Evolutionary conservation across 2,797 vertebrate species (phyloP), one percentile per base, ranked within the genome.

Genomic region (Smutsia temminckii): DNA sequence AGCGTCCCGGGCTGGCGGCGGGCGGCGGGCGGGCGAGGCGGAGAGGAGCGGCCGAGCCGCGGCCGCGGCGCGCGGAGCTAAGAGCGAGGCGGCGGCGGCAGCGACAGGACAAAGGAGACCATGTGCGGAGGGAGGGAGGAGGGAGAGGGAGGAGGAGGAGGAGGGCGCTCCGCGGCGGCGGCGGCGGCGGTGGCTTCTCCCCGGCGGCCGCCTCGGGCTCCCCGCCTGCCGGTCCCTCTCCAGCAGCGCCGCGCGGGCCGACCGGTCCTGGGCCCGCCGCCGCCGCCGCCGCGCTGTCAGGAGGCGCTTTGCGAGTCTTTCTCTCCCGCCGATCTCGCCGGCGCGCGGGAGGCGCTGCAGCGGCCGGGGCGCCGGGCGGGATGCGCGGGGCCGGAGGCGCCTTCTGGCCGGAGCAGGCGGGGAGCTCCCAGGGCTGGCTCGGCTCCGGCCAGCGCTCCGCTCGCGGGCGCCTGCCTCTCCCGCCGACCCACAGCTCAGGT

Each of bases 81-180:
- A 87, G 92, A 96, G 94, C 94, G 95, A 94, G 97, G 97, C 95
- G 96, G 97, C 96, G 97, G 97, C 97, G 91, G 97, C 96, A 90
- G 96, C 97, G 95, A 97, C 98, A 98, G 99, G 99, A 99, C 99
- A 99, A 99, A 99, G 99, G 97, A 99, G 99, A 98, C 98, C 99
- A 99, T 99, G 99, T 98, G 99, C 98, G 96, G 97, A 97, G 96
- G 97, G 97, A 68, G 97, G 95, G 96, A 78, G 96, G 97, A 96
- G 96, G 95, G 95, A 94, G 97, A 72, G 88, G 92, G 91, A 79
- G 97, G 91, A 89, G 96, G 95, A 68, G 91, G 94, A 89, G 95
- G 84, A 93, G 97, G 87, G 94, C 93, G 89, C 94, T 23, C 94
- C 2, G 80, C 86, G 79, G 88, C 93, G 51, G 94, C 77, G 51